These are phyloP conservation scores for Andrena cerasifolii DNA, from an alignment of 1,140 invertebrate species.

Conservation along the genomic window DNA sequence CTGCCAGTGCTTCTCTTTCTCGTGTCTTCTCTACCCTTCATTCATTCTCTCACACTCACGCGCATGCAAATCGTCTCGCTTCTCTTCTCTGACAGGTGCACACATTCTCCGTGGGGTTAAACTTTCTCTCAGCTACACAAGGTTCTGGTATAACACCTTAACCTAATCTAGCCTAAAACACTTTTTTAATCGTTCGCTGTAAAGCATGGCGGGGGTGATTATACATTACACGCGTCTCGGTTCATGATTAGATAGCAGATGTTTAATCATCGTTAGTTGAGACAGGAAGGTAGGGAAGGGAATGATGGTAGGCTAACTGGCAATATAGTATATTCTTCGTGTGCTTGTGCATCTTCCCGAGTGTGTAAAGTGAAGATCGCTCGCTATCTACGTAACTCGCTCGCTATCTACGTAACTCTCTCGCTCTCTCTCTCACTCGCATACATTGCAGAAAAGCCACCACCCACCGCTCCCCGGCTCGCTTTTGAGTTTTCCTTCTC, in stretches of 20 bases:
- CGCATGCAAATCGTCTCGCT: neutral
- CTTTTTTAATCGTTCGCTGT: constrained; percentile 70
- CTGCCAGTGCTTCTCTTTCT: constrained; percentile 43
- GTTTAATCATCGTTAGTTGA: constrained; percentile 44
- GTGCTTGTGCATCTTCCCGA: constrained; percentile 41
- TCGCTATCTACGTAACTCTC: neutral
- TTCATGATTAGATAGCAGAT: constrained; percentile 53
- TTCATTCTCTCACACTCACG: constrained; percentile 32
- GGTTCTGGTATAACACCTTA: constrained; percentile 68
- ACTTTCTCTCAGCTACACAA: constrained; percentile 70
- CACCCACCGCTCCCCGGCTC: constrained; percentile 68
- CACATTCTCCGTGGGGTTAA: constrained; percentile 29
- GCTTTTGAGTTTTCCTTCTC: constrained; percentile 26
- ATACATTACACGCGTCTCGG: constrained; percentile 72
- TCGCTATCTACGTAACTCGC: constrained; percentile 5
- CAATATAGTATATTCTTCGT: constrained; percentile 27
- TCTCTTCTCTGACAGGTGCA: neutral
- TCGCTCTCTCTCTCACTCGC: constrained; percentile 24
- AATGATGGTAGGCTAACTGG: constrained; percentile 40
- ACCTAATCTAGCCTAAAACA: constrained; percentile 71
- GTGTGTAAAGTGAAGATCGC: constrained; percentile 27
- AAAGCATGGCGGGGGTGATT: constrained; percentile 76
- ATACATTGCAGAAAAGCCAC: constrained; percentile 32
- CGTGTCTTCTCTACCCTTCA: constrained; percentile 43
- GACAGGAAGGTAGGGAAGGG: constrained; percentile 11